Conservation (phyloP, 2,888 invertebrate species). For the Biston stratarius region DNA sequence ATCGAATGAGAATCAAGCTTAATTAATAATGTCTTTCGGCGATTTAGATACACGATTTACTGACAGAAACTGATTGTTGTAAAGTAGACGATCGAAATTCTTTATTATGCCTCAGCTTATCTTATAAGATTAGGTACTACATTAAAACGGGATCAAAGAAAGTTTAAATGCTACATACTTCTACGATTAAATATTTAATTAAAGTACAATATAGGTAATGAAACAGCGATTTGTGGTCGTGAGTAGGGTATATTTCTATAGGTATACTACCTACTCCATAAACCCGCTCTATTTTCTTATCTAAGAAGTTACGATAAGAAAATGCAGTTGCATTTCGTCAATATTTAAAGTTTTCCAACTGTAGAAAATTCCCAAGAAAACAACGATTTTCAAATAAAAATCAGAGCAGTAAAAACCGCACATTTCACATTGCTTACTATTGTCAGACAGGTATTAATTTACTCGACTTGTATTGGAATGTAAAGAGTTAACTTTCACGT, state of each 20-base stretch:
- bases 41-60: slow-evolving; percentile 5
- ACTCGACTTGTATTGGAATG: slow-evolving; percentile 39
- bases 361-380: slow-evolving; percentile 5
- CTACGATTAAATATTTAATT: background rate
- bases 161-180: background rate
- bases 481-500: slow-evolving; percentile 48
- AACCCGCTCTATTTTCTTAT: background rate
- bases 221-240: too few relatives aligned
- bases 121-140: background rate
- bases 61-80: slow-evolving; percentile 11
- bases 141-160: background rate
- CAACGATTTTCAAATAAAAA: slow-evolving; percentile 6
- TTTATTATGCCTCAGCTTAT: background rate
- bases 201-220: too few relatives aligned
- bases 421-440: slow-evolving; percentile 27
- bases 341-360: slow-evolving; percentile 1
- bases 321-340: background rate
- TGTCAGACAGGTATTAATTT: slow-evolving; percentile 42
- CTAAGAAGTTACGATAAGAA: slow-evolving; percentile 3
- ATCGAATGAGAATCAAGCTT: slow-evolving; percentile 25
- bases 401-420: slow-evolving; percentile 11
- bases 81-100: background rate
- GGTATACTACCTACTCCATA: background rate
- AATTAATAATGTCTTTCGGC: slow-evolving; percentile 16
- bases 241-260: too few relatives aligned